phyloP scores from a whole-genome alignment of 2,797 vertebrate species.

The Hoplostethus mediterraneus region DNA sequence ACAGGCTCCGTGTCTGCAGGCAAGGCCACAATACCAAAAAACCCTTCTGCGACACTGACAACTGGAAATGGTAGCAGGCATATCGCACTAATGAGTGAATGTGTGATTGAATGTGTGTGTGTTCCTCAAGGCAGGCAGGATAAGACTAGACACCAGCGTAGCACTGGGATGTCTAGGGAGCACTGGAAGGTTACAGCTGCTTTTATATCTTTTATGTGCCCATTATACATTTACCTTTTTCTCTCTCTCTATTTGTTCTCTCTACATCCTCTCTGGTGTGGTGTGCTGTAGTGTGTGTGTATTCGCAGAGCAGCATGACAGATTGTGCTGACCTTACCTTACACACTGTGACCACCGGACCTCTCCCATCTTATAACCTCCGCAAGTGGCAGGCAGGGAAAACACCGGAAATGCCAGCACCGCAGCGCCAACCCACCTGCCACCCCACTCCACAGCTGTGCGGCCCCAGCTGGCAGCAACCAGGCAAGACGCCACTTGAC shows the following conservation, averaged over 20 bases:
- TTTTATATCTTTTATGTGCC: not conserved
- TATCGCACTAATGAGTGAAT: constrained; percentile 77
- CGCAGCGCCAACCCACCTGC: too few relatives aligned
- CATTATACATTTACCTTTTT: not conserved
- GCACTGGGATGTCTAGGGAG: not conserved
- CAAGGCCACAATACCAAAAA: constrained; percentile 59
- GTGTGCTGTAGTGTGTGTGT: too few relatives aligned
- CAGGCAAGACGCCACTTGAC: too few relatives aligned
- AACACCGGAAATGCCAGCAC: too few relatives aligned
- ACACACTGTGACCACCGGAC: too few relatives aligned
- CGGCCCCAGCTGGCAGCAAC: too few relatives aligned
- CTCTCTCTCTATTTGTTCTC: too few relatives aligned
- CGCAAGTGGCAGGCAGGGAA: too few relatives aligned
- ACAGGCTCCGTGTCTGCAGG: constrained; percentile 72
- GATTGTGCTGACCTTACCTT: too few relatives aligned
- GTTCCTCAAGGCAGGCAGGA: not conserved
- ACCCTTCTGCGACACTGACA: constrained; percentile 75
- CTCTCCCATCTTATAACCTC: too few relatives aligned
- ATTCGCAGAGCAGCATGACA: too few relatives aligned
- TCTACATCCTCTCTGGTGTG: not conserved
- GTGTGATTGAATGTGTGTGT: constrained; percentile 16
- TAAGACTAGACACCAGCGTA: constrained; percentile 3
- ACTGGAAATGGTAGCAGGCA: constrained; percentile 74
- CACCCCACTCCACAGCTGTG: too few relatives aligned
- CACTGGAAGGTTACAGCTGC: constrained; percentile 11